Percentiles rank a stretch among this genome's conserved stretches.
Evolutionary conservation across 1,140 invertebrate species (phyloP).

Genomic region (Protaetia brevitarsis): DNA sequence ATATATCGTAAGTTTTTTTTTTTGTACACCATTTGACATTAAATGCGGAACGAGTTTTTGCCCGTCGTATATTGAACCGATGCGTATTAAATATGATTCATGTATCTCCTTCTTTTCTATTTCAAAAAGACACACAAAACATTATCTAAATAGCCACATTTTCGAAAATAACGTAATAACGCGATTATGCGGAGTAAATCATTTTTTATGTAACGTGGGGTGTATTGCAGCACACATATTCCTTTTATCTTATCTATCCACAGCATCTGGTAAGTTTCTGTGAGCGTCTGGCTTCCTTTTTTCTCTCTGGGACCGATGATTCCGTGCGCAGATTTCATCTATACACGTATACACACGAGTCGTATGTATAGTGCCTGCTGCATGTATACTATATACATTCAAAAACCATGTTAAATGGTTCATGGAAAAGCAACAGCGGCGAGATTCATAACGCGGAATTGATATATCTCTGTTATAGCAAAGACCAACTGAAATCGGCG

Average conservation of each 20-base stretch:
- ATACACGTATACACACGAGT: background rate
- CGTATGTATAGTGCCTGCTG: too few relatives aligned
- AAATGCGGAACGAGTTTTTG: too few relatives aligned
- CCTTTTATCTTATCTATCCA: slow-evolving; percentile 2
- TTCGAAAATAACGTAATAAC: background rate
- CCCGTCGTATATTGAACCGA: too few relatives aligned
- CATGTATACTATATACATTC: background rate
- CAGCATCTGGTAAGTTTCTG: background rate
- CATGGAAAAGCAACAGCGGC: slow-evolving; percentile 32
- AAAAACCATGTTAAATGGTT: slow-evolving; percentile 37
- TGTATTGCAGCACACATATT: background rate
- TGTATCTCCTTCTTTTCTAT: background rate
- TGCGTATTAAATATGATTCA: too few relatives aligned
- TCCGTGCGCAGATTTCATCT: background rate
- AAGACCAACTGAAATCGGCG: slow-evolving; percentile 26
- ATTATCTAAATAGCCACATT: background rate
- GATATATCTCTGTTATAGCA: slow-evolving; percentile 32
- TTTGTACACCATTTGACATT: too few relatives aligned
- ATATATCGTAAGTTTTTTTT: background rate
- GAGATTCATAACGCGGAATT: slow-evolving; percentile 37
- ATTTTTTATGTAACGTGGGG: background rate
- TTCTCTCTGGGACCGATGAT: background rate
- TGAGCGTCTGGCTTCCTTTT: background rate
- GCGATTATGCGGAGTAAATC: background rate
- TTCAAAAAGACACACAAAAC: background rate